Percentiles rank a stretch among this genome's conserved stretches.
Evolutionary conservation across 2,797 vertebrate species (phyloP).

Genomic region (Enteromius treurensis): DNA sequence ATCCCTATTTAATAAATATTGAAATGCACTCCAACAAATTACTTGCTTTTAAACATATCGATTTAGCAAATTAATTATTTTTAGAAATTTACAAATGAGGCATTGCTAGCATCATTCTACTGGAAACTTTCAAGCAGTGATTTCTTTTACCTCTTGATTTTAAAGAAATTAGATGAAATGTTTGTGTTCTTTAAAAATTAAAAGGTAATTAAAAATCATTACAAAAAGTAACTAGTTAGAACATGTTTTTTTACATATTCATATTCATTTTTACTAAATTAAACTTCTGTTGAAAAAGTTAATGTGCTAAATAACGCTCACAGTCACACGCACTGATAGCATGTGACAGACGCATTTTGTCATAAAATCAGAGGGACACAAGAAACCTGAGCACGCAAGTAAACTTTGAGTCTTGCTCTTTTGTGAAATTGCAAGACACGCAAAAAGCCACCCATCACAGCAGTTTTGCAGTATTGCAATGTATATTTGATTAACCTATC

Average conservation of each 20-base stretch:
- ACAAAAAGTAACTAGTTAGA: not conserved
- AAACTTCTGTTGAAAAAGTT: not conserved
- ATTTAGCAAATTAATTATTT: not conserved
- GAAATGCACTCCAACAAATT: not conserved
- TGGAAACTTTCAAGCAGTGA: not conserved
- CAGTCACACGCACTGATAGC: conserved; percentile 15
- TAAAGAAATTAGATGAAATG: not conserved
- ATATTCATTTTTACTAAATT: not conserved
- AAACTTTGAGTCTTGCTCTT: conserved; percentile 37
- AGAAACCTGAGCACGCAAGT: not conserved
- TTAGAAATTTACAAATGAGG: not conserved
- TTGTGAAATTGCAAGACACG: conserved; percentile 1
- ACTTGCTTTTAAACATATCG: not conserved
- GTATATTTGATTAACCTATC: not conserved
- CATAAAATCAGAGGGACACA: conserved; percentile 35
- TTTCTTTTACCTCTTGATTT: not conserved
- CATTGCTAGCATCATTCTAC: not conserved
- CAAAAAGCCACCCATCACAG: conserved; percentile 7
- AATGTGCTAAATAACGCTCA: not conserved
- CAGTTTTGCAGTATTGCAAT: not conserved
- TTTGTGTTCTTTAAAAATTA: not conserved
- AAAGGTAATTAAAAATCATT: not conserved
- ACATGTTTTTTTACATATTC: not conserved
- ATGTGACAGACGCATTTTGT: conserved; percentile 39
- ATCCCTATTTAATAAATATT: not conserved